Percentiles rank a stretch among this genome's conserved stretches.
These are phyloP conservation scores for Orthonevra nobilis DNA, from an alignment of 2,888 invertebrate species.

Conservation along the genomic window DNA sequence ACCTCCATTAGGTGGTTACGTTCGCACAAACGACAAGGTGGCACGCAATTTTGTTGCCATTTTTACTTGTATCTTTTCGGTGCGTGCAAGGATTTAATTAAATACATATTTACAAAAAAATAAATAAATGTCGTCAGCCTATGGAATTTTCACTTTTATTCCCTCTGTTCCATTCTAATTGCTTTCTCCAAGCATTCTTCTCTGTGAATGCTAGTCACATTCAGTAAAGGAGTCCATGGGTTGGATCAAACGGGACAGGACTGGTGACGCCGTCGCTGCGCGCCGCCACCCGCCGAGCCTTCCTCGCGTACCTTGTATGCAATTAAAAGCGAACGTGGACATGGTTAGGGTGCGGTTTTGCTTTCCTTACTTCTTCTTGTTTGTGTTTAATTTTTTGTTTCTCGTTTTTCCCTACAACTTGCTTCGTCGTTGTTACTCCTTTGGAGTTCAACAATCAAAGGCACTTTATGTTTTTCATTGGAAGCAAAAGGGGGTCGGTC, in stretches of 20 bases:
- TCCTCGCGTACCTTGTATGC: constrained; percentile 38
- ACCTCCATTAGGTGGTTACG: constrained; percentile 13
- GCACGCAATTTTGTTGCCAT: constrained; percentile 48
- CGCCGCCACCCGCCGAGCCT: neutral
- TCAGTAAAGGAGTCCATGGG: neutral
- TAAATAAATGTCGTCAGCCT: constrained; percentile 45
- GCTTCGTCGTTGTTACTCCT: constrained; percentile 20
- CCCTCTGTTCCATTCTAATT: constrained; percentile 9
- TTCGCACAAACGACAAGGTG: constrained; percentile 40
- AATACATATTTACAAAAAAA: constrained; percentile 49
- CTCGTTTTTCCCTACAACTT: too few species aligned
- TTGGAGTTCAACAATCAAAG: constrained; percentile 27
- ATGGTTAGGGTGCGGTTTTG: constrained; percentile 62
- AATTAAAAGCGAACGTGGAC: constrained; percentile 64
- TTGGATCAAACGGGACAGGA: neutral
- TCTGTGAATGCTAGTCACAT: neutral
- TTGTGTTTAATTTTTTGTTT: neutral
- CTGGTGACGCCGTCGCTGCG: constrained; percentile 15
- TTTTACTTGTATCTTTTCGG: neutral
- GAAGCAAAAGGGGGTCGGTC: too few species aligned
- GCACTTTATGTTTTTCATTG: constrained; percentile 23
- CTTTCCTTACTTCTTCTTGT: too few species aligned
- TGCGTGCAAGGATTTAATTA: constrained; percentile 70
- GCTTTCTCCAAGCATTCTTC: constrained; percentile 8
- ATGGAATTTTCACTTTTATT: constrained; percentile 58